phyloP scores from a whole-genome alignment of 1,140 invertebrate species.

The Pseudomyrmex pallidus region DNA sequence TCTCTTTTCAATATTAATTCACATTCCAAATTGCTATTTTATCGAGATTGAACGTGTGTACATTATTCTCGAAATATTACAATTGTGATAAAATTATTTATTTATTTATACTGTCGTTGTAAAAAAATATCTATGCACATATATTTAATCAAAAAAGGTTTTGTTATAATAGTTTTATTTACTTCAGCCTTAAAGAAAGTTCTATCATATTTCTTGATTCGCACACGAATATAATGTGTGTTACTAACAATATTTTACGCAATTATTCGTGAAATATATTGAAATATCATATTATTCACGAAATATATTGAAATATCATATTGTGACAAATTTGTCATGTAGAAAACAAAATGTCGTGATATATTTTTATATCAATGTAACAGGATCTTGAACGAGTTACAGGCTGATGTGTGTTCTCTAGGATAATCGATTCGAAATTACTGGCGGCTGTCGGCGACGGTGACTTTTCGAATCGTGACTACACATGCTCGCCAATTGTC shows the following conservation, averaged over 20 bases:
- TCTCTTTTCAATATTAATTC: conserved; percentile 41
- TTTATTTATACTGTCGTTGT: background rate
- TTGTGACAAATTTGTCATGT: background rate
- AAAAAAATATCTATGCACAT: conserved; percentile 2
- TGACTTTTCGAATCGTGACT: conserved; percentile 28
- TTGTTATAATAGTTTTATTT: background rate
- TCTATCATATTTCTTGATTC: no score
- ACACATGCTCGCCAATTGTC: conserved; percentile 11
- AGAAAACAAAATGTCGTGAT: background rate
- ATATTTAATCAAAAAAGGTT: background rate
- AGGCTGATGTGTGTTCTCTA: conserved; percentile 11
- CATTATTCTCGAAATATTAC: background rate
- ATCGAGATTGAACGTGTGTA: background rate
- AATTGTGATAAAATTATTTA: background rate
- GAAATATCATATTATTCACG: background rate
- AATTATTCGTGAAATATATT: background rate
- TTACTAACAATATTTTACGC: no score
- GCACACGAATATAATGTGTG: no score
- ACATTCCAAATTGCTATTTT: background rate
- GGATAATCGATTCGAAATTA: conserved; percentile 42
- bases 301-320: background rate
- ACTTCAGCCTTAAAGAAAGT: background rate
- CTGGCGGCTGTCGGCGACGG: background rate
- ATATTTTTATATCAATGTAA: background rate
- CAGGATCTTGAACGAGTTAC: conserved; percentile 7